Base-by-base conservation (phyloP, 2,113 vertebrate species). In the Prunella himalayana region DNA sequence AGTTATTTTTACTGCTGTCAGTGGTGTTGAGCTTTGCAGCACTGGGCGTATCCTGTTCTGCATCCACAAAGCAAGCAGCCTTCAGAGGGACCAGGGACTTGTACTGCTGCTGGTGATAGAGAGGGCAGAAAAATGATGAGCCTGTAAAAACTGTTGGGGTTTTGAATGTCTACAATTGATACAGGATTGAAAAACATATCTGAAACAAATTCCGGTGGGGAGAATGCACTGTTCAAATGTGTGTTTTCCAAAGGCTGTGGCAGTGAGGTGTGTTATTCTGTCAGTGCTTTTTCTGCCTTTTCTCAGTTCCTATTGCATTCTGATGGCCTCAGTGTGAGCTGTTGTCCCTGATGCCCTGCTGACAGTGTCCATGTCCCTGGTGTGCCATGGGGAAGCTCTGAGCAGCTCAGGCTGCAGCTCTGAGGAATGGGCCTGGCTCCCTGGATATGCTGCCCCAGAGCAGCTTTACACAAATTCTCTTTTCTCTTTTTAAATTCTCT, bases 1-100 rank as follows among this genome's bases (percentile, higher is more conserved):
- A 88, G 90, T 56, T 82, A 39, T 76, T 96, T 90, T 69, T 82
- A 28, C 56, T 47, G 59, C 81, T 94, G 59, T 73, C 84, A 35
- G 83, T 78, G 18, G 31, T 30, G 82, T 39, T 57, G 94, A 84
- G 86, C 80, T 88, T 64, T 64, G 65, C 77, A 81, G 78, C 2
- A 3, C 31, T 66, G 88, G 88, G 64, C 0, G 37, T 79, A 71
- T 92, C 77, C 91, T 76, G 42, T 28, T 86, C 77, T 91, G 68
- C 88, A 49, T 56, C 41, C 47, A n/a, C 15, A 13, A 27, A 87
- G 68, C 47, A 15, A 27, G 19, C 31, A 42, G 72, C 68, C 44
- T 60, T 44, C 4, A 4, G 63, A n/a, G 22, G 19, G 18, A 13
- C 11, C 2, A 0, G 30, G 59, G 50, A 4, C 60, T 72, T 50